These are phyloP conservation scores for Cordylochernes scorpioides DNA, from an alignment of 2,888 invertebrate species.

Conservation along the genomic window DNA sequence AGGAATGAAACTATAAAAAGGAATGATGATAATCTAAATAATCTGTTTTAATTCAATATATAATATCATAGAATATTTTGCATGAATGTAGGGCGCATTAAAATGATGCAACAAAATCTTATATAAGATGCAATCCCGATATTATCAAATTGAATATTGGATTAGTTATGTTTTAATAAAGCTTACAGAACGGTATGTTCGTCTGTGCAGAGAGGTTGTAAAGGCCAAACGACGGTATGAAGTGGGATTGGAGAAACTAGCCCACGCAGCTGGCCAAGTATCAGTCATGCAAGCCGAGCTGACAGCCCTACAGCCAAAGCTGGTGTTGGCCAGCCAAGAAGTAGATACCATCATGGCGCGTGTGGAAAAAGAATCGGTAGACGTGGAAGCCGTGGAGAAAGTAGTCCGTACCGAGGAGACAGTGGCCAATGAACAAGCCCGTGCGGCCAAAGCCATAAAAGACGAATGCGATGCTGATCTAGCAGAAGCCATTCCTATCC, in stretches of 20 bases:
- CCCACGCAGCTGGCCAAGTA: constrained; percentile 69
- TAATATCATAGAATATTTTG: too few species aligned
- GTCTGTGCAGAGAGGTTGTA: constrained; percentile 4
- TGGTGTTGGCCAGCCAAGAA: constrained; percentile 58
- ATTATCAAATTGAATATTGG: too few species aligned
- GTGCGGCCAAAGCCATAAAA: constrained; percentile 79
- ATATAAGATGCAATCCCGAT: too few species aligned
- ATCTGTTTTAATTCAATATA: too few species aligned
- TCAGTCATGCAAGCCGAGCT: constrained; percentile 63
- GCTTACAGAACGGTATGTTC: too few species aligned
- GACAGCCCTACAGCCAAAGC: constrained; percentile 54
- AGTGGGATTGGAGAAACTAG: constrained; percentile 58
- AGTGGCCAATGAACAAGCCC: constrained; percentile 64
- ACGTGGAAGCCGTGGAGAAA: constrained; percentile 81
- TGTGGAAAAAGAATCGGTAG: constrained; percentile 79
- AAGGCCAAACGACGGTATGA: constrained; percentile 34
- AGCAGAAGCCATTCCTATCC: constrained; percentile 76
- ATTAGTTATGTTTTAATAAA: too few species aligned
- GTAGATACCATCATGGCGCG: constrained; percentile 85
- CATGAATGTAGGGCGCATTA: too few species aligned
- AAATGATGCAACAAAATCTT: too few species aligned
- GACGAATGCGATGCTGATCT: constrained; percentile 90
- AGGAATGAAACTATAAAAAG: too few species aligned
- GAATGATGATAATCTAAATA: too few species aligned
- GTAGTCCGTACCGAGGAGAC: constrained; percentile 75